Evolutionary conservation across 2,113 vertebrate species (phyloP), one percentile per base, ranked within the genome.

Genomic region (Pungitius pungitius): DNA sequence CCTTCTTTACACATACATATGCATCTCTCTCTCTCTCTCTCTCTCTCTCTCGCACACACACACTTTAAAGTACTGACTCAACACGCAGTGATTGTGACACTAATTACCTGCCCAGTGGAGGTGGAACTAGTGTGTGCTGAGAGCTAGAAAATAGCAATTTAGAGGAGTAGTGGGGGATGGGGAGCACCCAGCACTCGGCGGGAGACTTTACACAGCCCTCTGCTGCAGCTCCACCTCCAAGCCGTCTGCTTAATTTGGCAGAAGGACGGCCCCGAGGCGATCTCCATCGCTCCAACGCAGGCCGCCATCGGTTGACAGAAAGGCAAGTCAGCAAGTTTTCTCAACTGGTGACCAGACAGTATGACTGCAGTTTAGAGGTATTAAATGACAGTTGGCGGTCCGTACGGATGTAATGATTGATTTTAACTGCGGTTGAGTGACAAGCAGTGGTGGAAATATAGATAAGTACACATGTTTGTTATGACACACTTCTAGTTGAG

Each of bases 21-120:
- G n/a, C 3, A 22, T 22, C 3, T 51, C 24, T 33, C 12, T 37
- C 18, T 27, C 26, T 8, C 33, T n/a, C 33, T 33, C 11, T 39
- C n/a, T 62, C 6, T 30, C 20, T 9, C 35, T 73, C 52, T 54
- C 74, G 68, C 77, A 65, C 76, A 73, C 30, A 68, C 51, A 75
- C 68, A 43, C 77, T 78, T 71, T 57, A 72, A 85, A 52, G 69
- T 75, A 59, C 24, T 3, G 11, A 66, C 64, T 72, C 66, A 75
- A 74, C 70, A 61, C 77, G 60, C 77, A 85, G 75, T 68, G 51
- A 78, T 58, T 65, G 78, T 87, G 75, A 83, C 85, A 77, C 80
- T 91, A 88, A 92, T 90, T 91, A 90, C 73, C 68, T 87, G 63
- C 51, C 71, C 62, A 37, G 56, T 77, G 75, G 69, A 84, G 73